Base-by-base conservation (phyloP, 2,888 invertebrate genomes). In the Dermolepida albohirtum region DNA sequence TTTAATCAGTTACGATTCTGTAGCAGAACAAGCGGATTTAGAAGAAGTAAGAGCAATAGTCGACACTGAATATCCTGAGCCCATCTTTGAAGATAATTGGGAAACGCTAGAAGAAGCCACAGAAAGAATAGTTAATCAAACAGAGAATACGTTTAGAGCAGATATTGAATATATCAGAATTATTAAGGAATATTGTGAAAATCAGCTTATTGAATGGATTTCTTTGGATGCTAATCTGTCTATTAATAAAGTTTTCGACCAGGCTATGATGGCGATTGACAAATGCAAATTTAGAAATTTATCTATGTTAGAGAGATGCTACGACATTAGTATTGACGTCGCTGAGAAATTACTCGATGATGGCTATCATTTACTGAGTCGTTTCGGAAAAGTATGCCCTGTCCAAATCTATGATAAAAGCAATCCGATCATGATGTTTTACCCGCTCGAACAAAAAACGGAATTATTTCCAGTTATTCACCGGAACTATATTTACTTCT, bases 361-460 rank as follows among this genome's bases (percentile, higher is more conserved):
- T 70, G 90, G 91, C 4, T 88, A 87, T 78, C 89, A 83, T 77
- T 87, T 90, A 70, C 77, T 87, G 16, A 91, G 90, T 77, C 86
- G 86, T 73, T 91, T 90, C 78, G 86, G 88, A 17, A 85, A 86
- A 64, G 85, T 87, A 75, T 90, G 91, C 77, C 91, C 91, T 0
- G 90, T 91, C 0, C 86, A 88, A 74, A 81, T 88, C 55, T 84
- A 78, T 75, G 84, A 87, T 74, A 83, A 86, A 69, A 80, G 84
- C 43, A 78, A 84, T 64, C 81, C 85, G 0, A 78, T 88, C 66
- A 84, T 87, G 76, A 84, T 86, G 75, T 89, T 84, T 76, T 80
- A 84, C 65, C 81, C 85, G 8, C 77, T 79, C 62, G 85, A 84
- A 75, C 76, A 77, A 27, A 82, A 79, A 41, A 80, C 81, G 50